phyloP scores from a whole-genome alignment of 2,113 vertebrate genomes.

The Dipodomys spectabilis region DNA sequence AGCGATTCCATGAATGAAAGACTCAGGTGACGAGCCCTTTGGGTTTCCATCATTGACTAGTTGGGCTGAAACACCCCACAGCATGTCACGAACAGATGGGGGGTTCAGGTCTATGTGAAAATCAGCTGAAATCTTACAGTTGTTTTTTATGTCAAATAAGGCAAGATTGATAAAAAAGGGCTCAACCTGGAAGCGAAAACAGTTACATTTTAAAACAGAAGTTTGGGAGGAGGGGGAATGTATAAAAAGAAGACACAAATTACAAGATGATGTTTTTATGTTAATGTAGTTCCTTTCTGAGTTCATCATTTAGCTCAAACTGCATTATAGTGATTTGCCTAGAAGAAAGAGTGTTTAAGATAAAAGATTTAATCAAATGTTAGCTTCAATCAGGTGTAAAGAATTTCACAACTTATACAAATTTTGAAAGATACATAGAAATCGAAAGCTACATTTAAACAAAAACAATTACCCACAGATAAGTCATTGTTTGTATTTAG shows the following conservation, averaged over 20 bases:
- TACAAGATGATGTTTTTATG: not conserved
- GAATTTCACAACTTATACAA: not conserved
- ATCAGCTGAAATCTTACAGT: constrained; percentile 97
- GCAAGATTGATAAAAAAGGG: constrained; percentile 97
- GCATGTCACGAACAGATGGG: constrained; percentile 92
- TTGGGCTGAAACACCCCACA: constrained; percentile 78
- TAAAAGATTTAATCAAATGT: constrained; percentile 22
- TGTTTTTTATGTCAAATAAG: constrained; percentile 94
- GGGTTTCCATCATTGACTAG: constrained; percentile 29
- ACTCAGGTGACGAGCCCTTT: constrained; percentile 71
- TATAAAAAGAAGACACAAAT: not conserved
- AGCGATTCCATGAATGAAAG: constrained; percentile 88
- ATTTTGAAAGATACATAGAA: not conserved
- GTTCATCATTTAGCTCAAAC: constrained; percentile 6
- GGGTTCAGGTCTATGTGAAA: constrained; percentile 97
- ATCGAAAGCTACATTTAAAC: constrained; percentile 24
- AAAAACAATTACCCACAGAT: not conserved
- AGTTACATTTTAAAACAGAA: constrained; percentile 21
- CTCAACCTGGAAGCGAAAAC: constrained; percentile 91
- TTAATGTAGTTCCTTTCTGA: not conserved
- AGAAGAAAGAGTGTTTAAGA: constrained; percentile 16
- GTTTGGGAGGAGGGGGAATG: not conserved
- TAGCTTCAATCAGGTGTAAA: not conserved
- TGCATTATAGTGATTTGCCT: constrained; percentile 23
- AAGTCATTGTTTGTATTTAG: not conserved